A percentile compares a stretch with the other conserved stretches of the same genome.
phyloP scores from a whole-genome alignment of 2,113 vertebrate genomes.

The Osmerus mordax region DNA sequence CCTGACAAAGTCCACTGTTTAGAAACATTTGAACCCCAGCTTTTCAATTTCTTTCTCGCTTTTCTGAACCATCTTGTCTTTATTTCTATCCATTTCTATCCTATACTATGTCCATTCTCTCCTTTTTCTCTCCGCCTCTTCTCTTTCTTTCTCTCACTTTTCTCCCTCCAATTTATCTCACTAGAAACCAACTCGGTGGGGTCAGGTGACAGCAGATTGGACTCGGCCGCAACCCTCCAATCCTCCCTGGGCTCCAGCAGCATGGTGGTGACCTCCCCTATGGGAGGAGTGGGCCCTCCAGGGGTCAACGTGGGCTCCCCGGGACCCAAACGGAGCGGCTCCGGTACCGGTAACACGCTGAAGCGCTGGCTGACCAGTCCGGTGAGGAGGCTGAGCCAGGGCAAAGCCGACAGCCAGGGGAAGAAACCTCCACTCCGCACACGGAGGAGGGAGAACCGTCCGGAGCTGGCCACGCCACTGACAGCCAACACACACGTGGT shows the following conservation, averaged over 20 bases:
- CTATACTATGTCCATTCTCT: neutral
- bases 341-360: slow-evolving; percentile 84
- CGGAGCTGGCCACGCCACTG: slow-evolving; percentile 51
- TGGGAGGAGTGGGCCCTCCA: slow-evolving; percentile 33
- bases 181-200: slow-evolving; percentile 77
- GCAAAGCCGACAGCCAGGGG: slow-evolving; percentile 86
- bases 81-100: neutral
- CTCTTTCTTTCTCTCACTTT: neutral
- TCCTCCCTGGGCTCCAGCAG: slow-evolving; percentile 83
- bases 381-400: slow-evolving; percentile 90
- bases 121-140: neutral
- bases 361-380: slow-evolving; percentile 98
- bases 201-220: slow-evolving; percentile 77
- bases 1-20: neutral
- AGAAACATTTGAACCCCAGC: neutral
- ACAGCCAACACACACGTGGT: slow-evolving; percentile 53
- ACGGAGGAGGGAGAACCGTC: slow-evolving; percentile 80
- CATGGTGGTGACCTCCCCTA: slow-evolving; percentile 33
- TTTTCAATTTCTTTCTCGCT: neutral
- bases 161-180: slow-evolving; percentile 25
- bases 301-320: slow-evolving; percentile 75
- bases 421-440: slow-evolving; percentile 82
- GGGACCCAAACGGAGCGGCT: slow-evolving; percentile 85
- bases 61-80: neutral
- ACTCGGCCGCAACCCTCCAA: slow-evolving; percentile 82